Percentiles rank a stretch among this genome's conserved stretches.
Conservation (phyloP, 2,888 invertebrate species). For the Ormia ochracea region DNA sequence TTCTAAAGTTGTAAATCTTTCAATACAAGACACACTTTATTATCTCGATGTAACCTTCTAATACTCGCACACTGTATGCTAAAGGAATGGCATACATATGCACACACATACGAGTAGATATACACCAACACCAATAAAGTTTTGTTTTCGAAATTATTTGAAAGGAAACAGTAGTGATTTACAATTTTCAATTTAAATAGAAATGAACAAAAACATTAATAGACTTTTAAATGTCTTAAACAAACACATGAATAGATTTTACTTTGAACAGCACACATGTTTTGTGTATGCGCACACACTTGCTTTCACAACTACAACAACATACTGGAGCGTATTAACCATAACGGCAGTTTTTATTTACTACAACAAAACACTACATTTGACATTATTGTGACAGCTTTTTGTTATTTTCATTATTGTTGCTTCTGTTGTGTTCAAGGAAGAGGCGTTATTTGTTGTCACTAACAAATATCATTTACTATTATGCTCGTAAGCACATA, state of each 20-base stretch:
- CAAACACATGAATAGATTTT: not conserved
- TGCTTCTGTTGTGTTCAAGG: conserved; percentile 2
- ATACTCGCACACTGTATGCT: not conserved
- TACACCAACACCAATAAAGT: not conserved
- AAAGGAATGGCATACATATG: not conserved
- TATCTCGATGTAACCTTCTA: conserved; percentile 28
- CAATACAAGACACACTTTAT: conserved; percentile 33
- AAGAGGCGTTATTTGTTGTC: conserved; percentile 61
- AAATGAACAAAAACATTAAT: conserved; percentile 48
- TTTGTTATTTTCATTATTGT: conserved; percentile 31
- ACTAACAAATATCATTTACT: conserved; percentile 43
- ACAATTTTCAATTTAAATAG: conserved; percentile 53
- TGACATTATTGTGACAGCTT: conserved; percentile 50
- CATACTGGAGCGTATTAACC: conserved; percentile 4
- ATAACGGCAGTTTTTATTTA: conserved; percentile 59
- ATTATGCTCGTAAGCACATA: not conserved
- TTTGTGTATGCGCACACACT: not conserved
- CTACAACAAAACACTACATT: conserved; percentile 41
- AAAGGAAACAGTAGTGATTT: conserved; percentile 57
- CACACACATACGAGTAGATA: not conserved
- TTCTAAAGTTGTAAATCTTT: conserved; percentile 44
- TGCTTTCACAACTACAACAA: not conserved
- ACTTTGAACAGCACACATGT: not conserved
- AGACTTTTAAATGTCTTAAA: conserved; percentile 25
- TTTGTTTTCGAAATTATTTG: conserved; percentile 49